Evolutionary conservation across 2,888 invertebrate genomes (phyloP).

Genomic region (Heteropelma amictum): DNA sequence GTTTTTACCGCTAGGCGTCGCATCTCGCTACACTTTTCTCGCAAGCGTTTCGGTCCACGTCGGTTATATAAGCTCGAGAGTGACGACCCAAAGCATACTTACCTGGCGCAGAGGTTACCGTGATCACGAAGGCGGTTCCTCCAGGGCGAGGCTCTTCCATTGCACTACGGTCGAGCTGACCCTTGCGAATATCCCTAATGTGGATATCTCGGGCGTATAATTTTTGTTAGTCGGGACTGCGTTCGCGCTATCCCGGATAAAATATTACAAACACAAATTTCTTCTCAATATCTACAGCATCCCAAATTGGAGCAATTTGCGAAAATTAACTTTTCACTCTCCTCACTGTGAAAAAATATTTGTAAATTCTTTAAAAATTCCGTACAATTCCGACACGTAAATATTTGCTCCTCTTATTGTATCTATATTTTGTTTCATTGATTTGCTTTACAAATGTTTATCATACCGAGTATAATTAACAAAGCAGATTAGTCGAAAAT

Average conservation of each 20-base stretch:
- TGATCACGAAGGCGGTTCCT: conserved; percentile 78
- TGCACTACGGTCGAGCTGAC: conserved; percentile 81
- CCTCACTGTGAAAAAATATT: too few relatives aligned
- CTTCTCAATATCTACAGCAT: neutral
- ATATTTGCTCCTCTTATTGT: too few relatives aligned
- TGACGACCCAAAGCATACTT: neutral
- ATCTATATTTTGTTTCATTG: too few relatives aligned
- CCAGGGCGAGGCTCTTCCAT: conserved; percentile 80
- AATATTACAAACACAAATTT: conserved; percentile 24
- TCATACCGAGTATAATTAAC: too few relatives aligned
- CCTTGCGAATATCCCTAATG: conserved; percentile 80
- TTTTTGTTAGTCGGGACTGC: conserved; percentile 68
- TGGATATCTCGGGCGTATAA: conserved; percentile 79
- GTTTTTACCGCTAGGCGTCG: conserved; percentile 23
- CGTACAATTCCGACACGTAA: too few relatives aligned
- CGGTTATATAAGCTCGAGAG: neutral
- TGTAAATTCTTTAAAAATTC: too few relatives aligned
- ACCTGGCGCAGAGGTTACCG: conserved; percentile 78
- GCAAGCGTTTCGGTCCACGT: neutral
- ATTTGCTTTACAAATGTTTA: too few relatives aligned
- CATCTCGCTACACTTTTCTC: neutral
- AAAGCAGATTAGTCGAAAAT: too few relatives aligned
- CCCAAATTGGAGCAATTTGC: too few relatives aligned
- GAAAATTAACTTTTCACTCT: too few relatives aligned
- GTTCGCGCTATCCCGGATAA: conserved; percentile 60